A percentile compares a stretch with the other conserved stretches of the same genome.
These are phyloP conservation scores for Coregonus suidteri DNA, from an alignment of 2,797 vertebrate species.

Conservation along the genomic window DNA sequence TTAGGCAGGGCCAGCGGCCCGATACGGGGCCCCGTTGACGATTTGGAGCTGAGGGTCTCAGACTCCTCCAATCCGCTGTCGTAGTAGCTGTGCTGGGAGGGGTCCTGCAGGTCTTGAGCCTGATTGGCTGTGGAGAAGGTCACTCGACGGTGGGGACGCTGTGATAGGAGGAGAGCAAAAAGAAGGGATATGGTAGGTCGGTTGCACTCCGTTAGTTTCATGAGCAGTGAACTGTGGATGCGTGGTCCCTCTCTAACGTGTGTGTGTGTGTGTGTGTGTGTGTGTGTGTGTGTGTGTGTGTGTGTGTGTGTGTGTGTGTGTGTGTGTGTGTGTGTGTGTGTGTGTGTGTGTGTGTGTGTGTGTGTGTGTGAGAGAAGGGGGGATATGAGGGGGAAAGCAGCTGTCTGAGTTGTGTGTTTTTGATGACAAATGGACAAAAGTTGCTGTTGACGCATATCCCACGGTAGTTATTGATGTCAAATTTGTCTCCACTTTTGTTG, in stretches of 20 bases:
- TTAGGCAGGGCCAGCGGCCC: constrained; percentile 95
- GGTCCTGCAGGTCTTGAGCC: constrained; percentile 94
- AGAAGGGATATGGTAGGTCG: not conserved
- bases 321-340: no score
- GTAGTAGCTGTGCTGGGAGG: constrained; percentile 97
- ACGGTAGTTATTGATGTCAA: no score
- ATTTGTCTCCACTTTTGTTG: no score
- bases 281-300: no score
- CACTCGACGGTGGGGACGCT: constrained; percentile 97
- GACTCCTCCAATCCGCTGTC: constrained; percentile 98
- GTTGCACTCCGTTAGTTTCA: not conserved
- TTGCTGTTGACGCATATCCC: no score
- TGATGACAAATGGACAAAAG: no score
- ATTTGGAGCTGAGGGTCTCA: constrained; percentile 98
- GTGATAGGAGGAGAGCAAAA: constrained; percentile 36
- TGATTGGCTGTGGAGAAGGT: constrained; percentile 98
- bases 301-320: no score
- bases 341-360: not conserved
- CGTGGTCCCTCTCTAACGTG: not conserved
- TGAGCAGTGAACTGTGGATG: not conserved
- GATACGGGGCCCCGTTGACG: constrained; percentile 93
- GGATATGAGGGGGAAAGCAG: no score
- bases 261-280: no score
- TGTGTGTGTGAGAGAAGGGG: no score
- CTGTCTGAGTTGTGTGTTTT: no score